These are phyloP conservation scores for Perizoma affinitatum DNA, from an alignment of 2,888 invertebrate genomes.

Conservation along the genomic window DNA sequence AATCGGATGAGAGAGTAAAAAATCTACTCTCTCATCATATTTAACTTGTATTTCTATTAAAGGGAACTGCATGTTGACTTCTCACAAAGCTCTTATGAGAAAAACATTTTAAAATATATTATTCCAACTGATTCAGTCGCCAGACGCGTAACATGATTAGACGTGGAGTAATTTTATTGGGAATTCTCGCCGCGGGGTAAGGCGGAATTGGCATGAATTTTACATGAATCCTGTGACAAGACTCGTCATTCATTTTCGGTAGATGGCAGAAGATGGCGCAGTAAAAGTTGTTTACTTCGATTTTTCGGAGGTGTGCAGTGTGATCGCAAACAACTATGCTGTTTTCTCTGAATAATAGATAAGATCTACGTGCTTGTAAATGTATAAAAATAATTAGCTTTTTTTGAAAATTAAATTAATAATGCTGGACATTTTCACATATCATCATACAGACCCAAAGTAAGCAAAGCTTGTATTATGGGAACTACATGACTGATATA, in stretches of 20 bases:
- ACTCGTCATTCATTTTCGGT: slow-evolving; percentile 67
- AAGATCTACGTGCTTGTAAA: too few relatives aligned
- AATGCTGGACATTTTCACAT: too few relatives aligned
- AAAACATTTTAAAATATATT: slow-evolving; percentile 20
- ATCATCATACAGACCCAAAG: too few relatives aligned
- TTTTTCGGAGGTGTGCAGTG: slow-evolving; percentile 24
- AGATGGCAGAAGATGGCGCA: slow-evolving; percentile 44
- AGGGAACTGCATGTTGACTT: not conserved
- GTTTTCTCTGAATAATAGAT: slow-evolving; percentile 14
- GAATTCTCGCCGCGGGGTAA: slow-evolving; percentile 56
- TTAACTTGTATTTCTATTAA: too few relatives aligned
- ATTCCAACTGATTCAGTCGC: slow-evolving; percentile 49
- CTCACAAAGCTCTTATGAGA: slow-evolving; percentile 1
- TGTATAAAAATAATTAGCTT: too few relatives aligned
- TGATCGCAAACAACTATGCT: slow-evolving; percentile 22
- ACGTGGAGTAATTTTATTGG: slow-evolving; percentile 73
- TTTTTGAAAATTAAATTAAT: too few relatives aligned
- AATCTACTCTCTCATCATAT: too few relatives aligned
- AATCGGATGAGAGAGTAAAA: too few relatives aligned
- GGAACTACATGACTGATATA: too few relatives aligned
- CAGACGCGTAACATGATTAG: slow-evolving; percentile 71
- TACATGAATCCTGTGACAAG: slow-evolving; percentile 74
- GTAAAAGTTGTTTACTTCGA: slow-evolving; percentile 37
- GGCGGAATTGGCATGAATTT: slow-evolving; percentile 71
- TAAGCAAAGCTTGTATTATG: too few relatives aligned